Evolutionary conservation across 2,888 invertebrate species (phyloP).

Genomic region (Aradus depressus): DNA sequence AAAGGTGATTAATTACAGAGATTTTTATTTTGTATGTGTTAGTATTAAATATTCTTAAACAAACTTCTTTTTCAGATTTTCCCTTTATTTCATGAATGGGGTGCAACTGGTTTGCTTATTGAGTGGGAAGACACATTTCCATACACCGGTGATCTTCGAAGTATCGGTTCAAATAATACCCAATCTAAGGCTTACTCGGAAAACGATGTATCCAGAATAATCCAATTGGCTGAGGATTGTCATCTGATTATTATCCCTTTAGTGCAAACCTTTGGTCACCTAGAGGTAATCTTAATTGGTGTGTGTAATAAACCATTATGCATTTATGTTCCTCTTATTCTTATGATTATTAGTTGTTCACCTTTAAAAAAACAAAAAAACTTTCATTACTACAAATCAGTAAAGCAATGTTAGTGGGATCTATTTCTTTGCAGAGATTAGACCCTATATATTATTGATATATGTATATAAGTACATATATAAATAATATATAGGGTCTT

Average conservation of each 20-base stretch:
- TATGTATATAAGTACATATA: too few species aligned
- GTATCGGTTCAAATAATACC: slow-evolving; percentile 37
- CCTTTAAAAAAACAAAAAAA: too few species aligned
- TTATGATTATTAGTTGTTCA: too few species aligned
- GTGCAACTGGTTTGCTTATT: slow-evolving; percentile 67
- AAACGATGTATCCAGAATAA: slow-evolving; percentile 54
- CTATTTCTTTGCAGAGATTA: too few species aligned
- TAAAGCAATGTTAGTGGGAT: too few species aligned
- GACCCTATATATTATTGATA: too few species aligned
- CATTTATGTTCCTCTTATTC: too few species aligned
- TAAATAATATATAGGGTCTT: too few species aligned
- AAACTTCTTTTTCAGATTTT: slow-evolving; percentile 42
- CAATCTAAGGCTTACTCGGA: slow-evolving; percentile 49
- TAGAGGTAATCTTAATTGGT: slow-evolving; percentile 45
- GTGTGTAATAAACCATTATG: too few species aligned
- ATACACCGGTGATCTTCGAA: slow-evolving; percentile 44
- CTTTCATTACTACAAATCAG: too few species aligned
- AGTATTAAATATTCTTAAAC: not conserved
- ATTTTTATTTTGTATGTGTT: slow-evolving; percentile 1
- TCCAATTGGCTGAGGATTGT: slow-evolving; percentile 52
- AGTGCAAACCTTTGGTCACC: slow-evolving; percentile 78
- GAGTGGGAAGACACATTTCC: slow-evolving; percentile 91
- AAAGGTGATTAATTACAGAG: slow-evolving; percentile 40
- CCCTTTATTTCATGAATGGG: slow-evolving; percentile 50
- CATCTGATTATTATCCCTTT: slow-evolving; percentile 59